A percentile compares a stretch with the other conserved stretches of the same genome.
These are phyloP conservation scores for Euwallacea similis DNA, from an alignment of 1,140 invertebrate species.

Conservation along the genomic window DNA sequence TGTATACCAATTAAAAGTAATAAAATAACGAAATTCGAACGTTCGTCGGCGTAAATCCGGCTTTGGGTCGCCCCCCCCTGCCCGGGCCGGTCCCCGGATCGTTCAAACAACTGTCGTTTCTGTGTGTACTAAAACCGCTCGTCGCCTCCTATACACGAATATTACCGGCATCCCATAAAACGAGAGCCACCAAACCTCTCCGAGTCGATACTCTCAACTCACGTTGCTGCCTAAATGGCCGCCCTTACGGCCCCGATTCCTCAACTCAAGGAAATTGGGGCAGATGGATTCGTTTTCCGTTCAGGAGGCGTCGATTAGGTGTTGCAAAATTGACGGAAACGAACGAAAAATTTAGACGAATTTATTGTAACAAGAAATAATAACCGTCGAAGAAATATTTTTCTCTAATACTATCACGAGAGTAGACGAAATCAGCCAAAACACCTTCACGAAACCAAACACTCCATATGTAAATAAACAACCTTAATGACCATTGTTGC, in stretches of 20 bases:
- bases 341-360: no score
- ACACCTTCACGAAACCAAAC: no score
- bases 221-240: slow-evolving; percentile 1
- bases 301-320: no score
- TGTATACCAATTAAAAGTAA: slow-evolving; percentile 44
- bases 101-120: slow-evolving; percentile 52
- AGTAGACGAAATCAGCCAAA: no score
- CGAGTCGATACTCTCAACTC: slow-evolving; percentile 47
- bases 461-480: no score
- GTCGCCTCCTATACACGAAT: slow-evolving; percentile 46
- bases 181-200: slow-evolving; percentile 13
- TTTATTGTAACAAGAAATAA: not conserved
- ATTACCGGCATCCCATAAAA: slow-evolving; percentile 51
- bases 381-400: no score
- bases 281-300: no score
- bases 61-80: slow-evolving; percentile 39
- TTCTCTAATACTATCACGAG: no score
- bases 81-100: slow-evolving; percentile 35
- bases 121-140: slow-evolving; percentile 46
- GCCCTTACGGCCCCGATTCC: not conserved
- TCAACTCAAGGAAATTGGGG: no score
- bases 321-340: no score
- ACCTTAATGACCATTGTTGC: no score
- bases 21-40: slow-evolving; percentile 48
- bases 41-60: slow-evolving; percentile 48